phyloP scores from a whole-genome alignment of 2,797 vertebrate genomes.

The Yasuhikotakia modesta region DNA sequence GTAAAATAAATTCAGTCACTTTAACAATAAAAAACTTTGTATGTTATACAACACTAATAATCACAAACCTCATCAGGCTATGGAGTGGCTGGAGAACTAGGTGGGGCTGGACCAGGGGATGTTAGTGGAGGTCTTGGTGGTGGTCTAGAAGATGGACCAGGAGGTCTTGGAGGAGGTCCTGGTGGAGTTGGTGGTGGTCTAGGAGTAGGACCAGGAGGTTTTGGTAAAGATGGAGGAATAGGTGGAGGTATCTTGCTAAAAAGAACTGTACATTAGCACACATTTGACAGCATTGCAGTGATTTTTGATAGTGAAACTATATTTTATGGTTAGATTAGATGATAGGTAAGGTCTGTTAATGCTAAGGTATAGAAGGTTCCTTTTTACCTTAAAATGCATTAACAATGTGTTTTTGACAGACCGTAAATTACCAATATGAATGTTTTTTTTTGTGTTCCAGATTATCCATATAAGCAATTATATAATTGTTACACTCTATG shows the following conservation, averaged over 20 bases:
- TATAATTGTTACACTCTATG: too few relatives aligned
- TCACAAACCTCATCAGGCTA: constrained; percentile 65
- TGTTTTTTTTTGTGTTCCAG: too few relatives aligned
- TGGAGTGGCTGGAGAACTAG: constrained; percentile 61
- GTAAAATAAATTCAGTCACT: constrained; percentile 31
- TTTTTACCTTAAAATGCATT: too few relatives aligned
- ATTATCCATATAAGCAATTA: neutral
- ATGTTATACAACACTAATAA: neutral
- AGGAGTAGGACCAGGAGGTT: constrained; percentile 15
- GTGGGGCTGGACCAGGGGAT: constrained; percentile 53
- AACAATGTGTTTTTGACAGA: too few relatives aligned
- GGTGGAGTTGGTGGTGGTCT: neutral
- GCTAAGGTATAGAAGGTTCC: too few relatives aligned
- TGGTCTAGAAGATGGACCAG: constrained; percentile 41
- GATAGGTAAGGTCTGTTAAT: too few relatives aligned
- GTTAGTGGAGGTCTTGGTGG: constrained; percentile 49
- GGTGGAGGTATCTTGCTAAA: constrained; percentile 4
- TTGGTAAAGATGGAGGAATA: constrained; percentile 38
- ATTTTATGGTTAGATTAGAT: neutral
- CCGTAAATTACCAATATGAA: too few relatives aligned
- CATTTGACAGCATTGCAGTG: neutral
- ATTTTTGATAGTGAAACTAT: neutral
- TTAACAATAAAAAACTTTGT: neutral
- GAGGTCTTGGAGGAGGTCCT: constrained; percentile 33
- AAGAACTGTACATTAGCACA: too few relatives aligned